These are phyloP conservation scores for Stenodema calcarata DNA, from an alignment of 2,888 invertebrate genomes.

Conservation along the genomic window DNA sequence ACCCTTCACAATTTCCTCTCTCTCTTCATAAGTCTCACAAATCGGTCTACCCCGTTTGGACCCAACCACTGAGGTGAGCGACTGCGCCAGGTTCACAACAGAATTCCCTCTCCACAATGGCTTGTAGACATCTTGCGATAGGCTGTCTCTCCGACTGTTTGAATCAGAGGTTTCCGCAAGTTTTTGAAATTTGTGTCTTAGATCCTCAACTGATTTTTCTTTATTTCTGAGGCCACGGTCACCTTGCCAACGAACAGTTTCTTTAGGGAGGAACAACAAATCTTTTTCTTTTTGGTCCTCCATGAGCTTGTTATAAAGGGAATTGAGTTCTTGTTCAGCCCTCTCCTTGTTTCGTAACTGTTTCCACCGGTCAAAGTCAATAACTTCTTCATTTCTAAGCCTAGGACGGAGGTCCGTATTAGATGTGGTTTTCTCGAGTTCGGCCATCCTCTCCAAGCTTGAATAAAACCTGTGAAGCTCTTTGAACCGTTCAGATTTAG, in stretches of 20 bases:
- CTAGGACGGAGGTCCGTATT: slow-evolving; percentile 74
- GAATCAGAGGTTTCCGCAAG: slow-evolving; percentile 66
- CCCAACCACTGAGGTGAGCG: slow-evolving; percentile 58
- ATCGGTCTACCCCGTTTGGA: slow-evolving; percentile 58
- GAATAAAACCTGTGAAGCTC: slow-evolving; percentile 86
- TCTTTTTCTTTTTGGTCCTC: slow-evolving; percentile 82
- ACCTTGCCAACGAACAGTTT: slow-evolving; percentile 78
- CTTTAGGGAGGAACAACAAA: slow-evolving; percentile 79
- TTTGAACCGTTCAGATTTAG: slow-evolving; percentile 78
- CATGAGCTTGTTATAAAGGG: slow-evolving; percentile 77
- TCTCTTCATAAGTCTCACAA: slow-evolving; percentile 54
- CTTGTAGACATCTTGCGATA: slow-evolving; percentile 74
- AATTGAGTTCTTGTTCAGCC: slow-evolving; percentile 81
- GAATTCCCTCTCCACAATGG: slow-evolving; percentile 85
- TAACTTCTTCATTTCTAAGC: slow-evolving; percentile 77
- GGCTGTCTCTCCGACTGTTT: slow-evolving; percentile 61
- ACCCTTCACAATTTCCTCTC: slow-evolving; percentile 2
- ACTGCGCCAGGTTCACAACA: slow-evolving; percentile 79
- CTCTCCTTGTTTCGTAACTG: slow-evolving; percentile 78
- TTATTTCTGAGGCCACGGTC: slow-evolving; percentile 81
- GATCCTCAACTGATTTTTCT: slow-evolving; percentile 87
- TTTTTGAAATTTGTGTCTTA: slow-evolving; percentile 77
- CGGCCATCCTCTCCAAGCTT: slow-evolving; percentile 82
- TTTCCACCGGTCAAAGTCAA: slow-evolving; percentile 88
- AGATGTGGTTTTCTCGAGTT: slow-evolving; percentile 79